Base-by-base conservation (phyloP, 2,797 vertebrate genomes). In the Diplodus puntazzo region DNA sequence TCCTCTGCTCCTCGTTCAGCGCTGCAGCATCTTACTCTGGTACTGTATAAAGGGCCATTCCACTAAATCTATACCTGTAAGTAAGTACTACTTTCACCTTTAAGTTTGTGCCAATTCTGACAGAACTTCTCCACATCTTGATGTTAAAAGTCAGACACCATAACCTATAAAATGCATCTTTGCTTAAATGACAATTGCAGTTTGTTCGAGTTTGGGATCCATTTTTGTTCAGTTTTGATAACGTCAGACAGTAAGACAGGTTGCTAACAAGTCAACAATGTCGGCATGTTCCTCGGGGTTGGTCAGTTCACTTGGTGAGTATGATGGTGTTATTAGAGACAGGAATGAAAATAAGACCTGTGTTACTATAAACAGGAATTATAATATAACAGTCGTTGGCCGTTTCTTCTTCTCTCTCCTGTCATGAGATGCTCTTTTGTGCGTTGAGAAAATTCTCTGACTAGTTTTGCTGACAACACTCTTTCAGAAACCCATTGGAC, bases 381-480 rank as follows among this genome's bases (percentile, higher is more conserved):
- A 0, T 25, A 1, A 20, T 12, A 39, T 9, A 18, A 43, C 23
- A 55, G 21, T 21, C 20, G 25, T 7, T 39, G 42, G 11, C 12
- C 45, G 18, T 9, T 60, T 2, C 11, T 18, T 55, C 30, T 34
- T 27, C 27, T 27, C 27, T 54, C 17, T 58, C 7, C 52, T 42
- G 11, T 42, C 45, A 61, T 57, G 25, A 65, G 20, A 58, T 62
- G 13, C n/a, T 73, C 60, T 74, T 60, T 55, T 59, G 49, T 58
- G 45, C 23, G 16, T 27, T 45, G 70, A 73, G 60, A 75, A 59
- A 61, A 17, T 72, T 60, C 21, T 78, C 16, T 11, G 42, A 25
- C 21, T 27, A 20, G 30, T 80, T 85, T 71, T 73, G 80, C 77
- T 77, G 73, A 83, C 54, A 50, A 60, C 67, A 63, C 50, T 62